Evolutionary conservation across 2,888 invertebrate genomes (phyloP).

Genomic region (Lasiommata megera): DNA sequence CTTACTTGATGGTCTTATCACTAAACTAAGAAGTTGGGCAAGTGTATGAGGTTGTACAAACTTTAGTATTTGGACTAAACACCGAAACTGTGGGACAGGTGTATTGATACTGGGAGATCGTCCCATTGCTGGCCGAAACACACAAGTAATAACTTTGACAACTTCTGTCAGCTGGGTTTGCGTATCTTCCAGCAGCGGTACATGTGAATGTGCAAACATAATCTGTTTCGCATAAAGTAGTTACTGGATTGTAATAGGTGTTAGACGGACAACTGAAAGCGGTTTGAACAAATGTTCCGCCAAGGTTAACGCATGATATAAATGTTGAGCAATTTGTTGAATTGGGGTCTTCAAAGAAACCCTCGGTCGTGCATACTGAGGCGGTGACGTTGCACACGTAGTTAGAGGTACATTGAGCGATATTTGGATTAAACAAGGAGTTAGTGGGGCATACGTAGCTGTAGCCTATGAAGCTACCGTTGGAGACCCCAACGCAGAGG

Average conservation of each 20-base stretch:
- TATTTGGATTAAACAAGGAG: conserved; percentile 61
- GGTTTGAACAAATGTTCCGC: conserved; percentile 50
- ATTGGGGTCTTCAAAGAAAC: conserved; percentile 53
- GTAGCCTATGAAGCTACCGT: conserved; percentile 48
- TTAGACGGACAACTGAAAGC: conserved; percentile 50
- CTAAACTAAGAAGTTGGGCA: conserved; percentile 42
- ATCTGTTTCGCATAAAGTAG: conserved; percentile 56
- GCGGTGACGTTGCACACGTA: conserved; percentile 51
- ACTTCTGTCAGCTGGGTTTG: conserved; percentile 57
- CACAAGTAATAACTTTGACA: conserved; percentile 68
- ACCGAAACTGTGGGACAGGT: conserved; percentile 65
- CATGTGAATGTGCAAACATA: conserved; percentile 57
- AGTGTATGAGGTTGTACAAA: conserved; percentile 62
- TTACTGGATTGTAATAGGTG: conserved; percentile 57
- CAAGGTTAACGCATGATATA: conserved; percentile 56
- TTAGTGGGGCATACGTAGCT: conserved; percentile 65
- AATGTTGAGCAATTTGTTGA: conserved; percentile 57
- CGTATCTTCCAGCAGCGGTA: conserved; percentile 58
- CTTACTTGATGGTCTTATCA: background rate
- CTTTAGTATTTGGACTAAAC: conserved; percentile 54
- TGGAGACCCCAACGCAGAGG: conserved; percentile 51
- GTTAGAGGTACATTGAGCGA: conserved; percentile 53
- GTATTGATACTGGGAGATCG: conserved; percentile 53
- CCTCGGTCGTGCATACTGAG: conserved; percentile 55
- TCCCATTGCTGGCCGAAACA: conserved; percentile 46